A percentile compares a stretch with the other conserved stretches of the same genome.
phyloP scores from a whole-genome alignment of 2,888 invertebrate genomes.

The Gandaritis pyraliata region DNA sequence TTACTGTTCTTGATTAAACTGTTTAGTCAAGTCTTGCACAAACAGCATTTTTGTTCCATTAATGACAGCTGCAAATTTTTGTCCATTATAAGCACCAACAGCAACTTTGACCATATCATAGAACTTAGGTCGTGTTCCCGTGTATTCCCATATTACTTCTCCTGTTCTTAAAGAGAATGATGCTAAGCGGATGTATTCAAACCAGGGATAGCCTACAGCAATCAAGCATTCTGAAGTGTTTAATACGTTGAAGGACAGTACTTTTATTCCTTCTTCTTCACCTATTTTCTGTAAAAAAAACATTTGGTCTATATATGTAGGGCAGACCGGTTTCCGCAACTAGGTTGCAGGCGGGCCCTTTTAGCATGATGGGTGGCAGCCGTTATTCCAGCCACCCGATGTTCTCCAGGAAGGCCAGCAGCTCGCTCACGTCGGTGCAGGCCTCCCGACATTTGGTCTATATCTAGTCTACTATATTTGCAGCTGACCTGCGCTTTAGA shows the following conservation, averaged over 20 bases:
- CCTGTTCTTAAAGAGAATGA: conserved; percentile 66
- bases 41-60: conserved; percentile 68
- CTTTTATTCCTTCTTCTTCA: conserved; percentile 50
- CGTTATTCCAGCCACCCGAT: too few species aligned
- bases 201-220: conserved; percentile 42
- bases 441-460: background rate
- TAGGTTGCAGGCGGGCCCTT: too few species aligned
- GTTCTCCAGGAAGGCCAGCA: too few species aligned
- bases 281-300: conserved; percentile 64
- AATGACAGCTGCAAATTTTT: conserved; percentile 69
- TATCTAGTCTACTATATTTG: too few species aligned
- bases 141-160: conserved; percentile 33
- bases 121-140: conserved; percentile 39
- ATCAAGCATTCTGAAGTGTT: conserved; percentile 70
- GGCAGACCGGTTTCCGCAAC: too few species aligned
- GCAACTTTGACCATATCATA: conserved; percentile 62
- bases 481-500: too few species aligned
- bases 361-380: too few species aligned
- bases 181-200: conserved; percentile 47
- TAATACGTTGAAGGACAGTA: conserved; percentile 70
- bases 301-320: background rate
- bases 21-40: conserved; percentile 68
- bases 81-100: conserved; percentile 68
- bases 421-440: too few species aligned
- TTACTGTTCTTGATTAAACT: conserved; percentile 62